A percentile compares a stretch with the other conserved stretches of the same genome.
phyloP scores from a whole-genome alignment of 2,797 vertebrate genomes.

The Phrynocephalus guinanensis region DNA sequence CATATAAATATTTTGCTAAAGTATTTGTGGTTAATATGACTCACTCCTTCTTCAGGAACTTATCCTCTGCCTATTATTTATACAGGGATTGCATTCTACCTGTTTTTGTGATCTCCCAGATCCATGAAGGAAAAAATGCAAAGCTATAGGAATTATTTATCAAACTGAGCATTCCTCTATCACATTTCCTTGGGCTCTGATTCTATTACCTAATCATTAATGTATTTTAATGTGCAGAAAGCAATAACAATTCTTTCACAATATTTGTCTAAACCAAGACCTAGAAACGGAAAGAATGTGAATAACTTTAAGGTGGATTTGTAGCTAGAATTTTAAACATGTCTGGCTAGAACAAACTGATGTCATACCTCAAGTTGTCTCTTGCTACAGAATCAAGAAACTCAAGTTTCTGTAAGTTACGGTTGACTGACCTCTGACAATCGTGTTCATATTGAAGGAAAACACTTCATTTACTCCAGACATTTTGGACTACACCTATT shows the following conservation, averaged over 20 bases:
- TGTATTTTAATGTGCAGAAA: slow-evolving; percentile 3
- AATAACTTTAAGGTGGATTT: slow-evolving; percentile 50
- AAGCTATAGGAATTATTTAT: slow-evolving; percentile 61
- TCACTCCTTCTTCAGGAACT: slow-evolving; percentile 58
- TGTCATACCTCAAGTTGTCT: not conserved
- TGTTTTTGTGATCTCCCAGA: slow-evolving; percentile 63
- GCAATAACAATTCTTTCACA: slow-evolving; percentile 25
- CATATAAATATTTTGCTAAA: slow-evolving; percentile 61
- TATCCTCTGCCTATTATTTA: slow-evolving; percentile 61
- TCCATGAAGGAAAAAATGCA: slow-evolving; percentile 66
- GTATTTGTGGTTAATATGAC: slow-evolving; percentile 51
- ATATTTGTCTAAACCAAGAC: slow-evolving; percentile 13
- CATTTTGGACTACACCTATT: not conserved
- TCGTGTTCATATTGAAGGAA: not conserved
- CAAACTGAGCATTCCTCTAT: slow-evolving; percentile 55
- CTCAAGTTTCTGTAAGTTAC: not conserved
- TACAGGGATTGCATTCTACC: slow-evolving; percentile 62
- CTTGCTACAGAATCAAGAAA: not conserved
- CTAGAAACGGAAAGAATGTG: slow-evolving; percentile 26
- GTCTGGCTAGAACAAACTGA: not conserved
- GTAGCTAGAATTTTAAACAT: slow-evolving; percentile 38
- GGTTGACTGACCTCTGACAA: not conserved
- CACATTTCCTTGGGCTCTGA: slow-evolving; percentile 56
- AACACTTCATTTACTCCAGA: not conserved
- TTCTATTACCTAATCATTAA: slow-evolving; percentile 49